Base-by-base conservation (phyloP, 2,888 invertebrate genomes). In the Plusia festucae region DNA sequence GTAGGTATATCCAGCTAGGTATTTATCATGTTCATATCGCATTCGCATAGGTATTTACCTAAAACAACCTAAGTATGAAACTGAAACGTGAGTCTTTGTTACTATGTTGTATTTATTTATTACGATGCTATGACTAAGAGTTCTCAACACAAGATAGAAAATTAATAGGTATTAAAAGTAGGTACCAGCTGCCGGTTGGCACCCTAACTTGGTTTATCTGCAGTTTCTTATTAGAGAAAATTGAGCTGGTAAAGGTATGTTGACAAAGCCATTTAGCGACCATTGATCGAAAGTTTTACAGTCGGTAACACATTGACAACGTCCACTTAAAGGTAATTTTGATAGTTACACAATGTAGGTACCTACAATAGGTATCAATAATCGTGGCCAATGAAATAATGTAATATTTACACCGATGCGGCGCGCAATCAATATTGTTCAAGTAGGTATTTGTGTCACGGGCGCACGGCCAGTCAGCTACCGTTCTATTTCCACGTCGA, bases 391-490 rank as follows among this genome's bases (percentile, higher is more conserved):
- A 15, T 20, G n/a, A 27, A 8, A 15, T 49, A 51, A 53, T 67
- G 55, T 20, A 60, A 53, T 60, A 66, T 53, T 32, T 20, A 61
- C 34, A 68, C 27, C 27, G 53, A 40, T 53, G 24, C 40, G 52
- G 49, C 56, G 53, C 59, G 58, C 55, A 76, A 76, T 77, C 76
- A 69, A 79, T 79, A 66, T 51, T 64, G 66, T 65, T 57, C 60
- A 72, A 77, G 60, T 79, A 70, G 79, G 79, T 79, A 77, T 79
- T 70, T 57, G 75, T 79, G 78, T 79, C 79, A 79, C 34, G 18
- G 46, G 46, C 46, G 18, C 46, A 3, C 18, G 46, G 46, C 20
- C 11, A 49, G 46, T 20, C 11, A 67, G 73, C 65, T 64, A 52
- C 54, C 24, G 75, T 62, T 73, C 65, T 55, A 69, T 46, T 76